Conservation (phyloP, 2,113 vertebrate species). For the Oreotrochilus melanogaster region DNA sequence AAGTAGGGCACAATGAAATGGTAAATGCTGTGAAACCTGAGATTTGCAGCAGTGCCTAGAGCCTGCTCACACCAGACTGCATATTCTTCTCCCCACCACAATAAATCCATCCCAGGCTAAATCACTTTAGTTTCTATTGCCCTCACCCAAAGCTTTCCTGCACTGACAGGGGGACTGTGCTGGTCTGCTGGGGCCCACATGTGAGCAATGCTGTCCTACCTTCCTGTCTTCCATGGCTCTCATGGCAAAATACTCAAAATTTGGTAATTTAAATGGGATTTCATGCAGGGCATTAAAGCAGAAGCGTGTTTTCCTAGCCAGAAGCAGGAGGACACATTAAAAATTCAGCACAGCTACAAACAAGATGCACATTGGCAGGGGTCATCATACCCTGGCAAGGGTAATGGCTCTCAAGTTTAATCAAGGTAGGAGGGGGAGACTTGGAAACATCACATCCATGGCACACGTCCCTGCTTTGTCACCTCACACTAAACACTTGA, state of each 20-base stretch:
- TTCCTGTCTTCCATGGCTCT: background rate
- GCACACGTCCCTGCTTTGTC: conserved; percentile 55
- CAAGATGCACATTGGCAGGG: background rate
- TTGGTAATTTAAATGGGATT: background rate
- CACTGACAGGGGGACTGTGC: background rate
- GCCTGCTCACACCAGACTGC: background rate
- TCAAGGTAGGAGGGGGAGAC: conserved; percentile 4
- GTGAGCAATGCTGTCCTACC: rapidly evolving
- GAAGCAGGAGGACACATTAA: background rate
- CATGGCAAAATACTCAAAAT: background rate
- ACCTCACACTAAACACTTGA: conserved; percentile 24
- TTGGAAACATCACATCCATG: background rate
- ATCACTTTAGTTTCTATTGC: background rate
- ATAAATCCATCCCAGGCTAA: background rate
- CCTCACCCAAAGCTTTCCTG: background rate
- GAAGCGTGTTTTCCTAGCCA: background rate
- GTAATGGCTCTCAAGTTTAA: background rate
- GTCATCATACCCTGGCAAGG: background rate
- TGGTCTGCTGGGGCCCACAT: background rate
- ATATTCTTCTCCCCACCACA: background rate
- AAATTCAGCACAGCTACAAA: background rate
- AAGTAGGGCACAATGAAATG: background rate
- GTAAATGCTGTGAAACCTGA: background rate
- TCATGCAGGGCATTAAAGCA: background rate
- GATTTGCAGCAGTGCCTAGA: background rate